These are phyloP conservation scores for Galagoides demidoff DNA, from an alignment of 2,797 vertebrate genomes.

Conservation along the genomic window DNA sequence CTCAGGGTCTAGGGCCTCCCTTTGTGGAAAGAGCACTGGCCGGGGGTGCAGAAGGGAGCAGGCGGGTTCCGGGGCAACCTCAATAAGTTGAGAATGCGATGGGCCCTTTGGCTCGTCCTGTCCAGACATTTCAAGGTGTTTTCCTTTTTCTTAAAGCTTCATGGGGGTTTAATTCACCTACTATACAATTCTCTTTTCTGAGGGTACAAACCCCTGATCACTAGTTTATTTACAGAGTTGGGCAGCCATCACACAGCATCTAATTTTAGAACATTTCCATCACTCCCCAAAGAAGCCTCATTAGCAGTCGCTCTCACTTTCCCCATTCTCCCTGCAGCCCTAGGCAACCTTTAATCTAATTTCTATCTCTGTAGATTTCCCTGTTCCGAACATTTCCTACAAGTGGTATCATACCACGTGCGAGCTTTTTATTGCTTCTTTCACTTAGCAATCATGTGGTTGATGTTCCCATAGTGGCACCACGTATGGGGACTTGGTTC, in stretches of 20 bases:
- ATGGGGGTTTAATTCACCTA: not conserved
- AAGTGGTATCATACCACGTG: not conserved
- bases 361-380: not conserved
- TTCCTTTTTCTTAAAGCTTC: conserved; percentile 4
- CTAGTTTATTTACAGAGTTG: not conserved
- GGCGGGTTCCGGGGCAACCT: not conserved
- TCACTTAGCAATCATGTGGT: not conserved
- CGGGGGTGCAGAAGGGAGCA: not conserved
- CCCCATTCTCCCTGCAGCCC: not conserved
- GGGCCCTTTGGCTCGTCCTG: not conserved
- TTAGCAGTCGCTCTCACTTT: not conserved
- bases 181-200: not conserved
- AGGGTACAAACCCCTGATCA: not conserved
- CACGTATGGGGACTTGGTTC: not conserved
- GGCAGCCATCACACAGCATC: not conserved
- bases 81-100: not conserved
- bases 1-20: not conserved
- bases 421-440: not conserved
- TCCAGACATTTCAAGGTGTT: not conserved
- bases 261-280: not conserved
- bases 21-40: not conserved
- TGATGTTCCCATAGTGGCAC: not conserved
- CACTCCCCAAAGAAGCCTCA: not conserved
- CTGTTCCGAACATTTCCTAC: not conserved
- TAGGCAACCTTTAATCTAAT: not conserved